Evolutionary conservation across 1,140 invertebrate genomes (phyloP), one percentile per base, ranked within the genome.

Genomic region (Drosophila guanche): DNA sequence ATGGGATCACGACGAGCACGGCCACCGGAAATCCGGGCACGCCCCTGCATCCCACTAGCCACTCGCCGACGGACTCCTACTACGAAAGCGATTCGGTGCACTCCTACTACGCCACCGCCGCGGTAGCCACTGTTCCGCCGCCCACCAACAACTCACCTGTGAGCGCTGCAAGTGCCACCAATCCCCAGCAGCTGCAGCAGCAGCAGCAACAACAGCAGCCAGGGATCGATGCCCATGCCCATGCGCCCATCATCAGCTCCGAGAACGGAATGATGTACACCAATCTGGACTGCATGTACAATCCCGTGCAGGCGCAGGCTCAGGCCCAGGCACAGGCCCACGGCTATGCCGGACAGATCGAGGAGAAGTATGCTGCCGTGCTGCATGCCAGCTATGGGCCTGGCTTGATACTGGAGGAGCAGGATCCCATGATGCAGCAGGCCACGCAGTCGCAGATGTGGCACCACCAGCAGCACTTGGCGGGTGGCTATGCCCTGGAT

Each of bases 211-310:
- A 80, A 20, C 77, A 80, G 43, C 56, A 56, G 92, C 56, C 53
- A 16, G 42, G 46, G 4, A 45, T 76, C 52, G 63, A 70, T n/a
- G 89, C 91, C 51, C 91, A 92, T 3, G 91, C 92, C 10, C 33
- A 37, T 37, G 66, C 50, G 2, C 92, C 93, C 7, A 96, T 97
- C 16, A 97, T 97, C 50, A 96, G 95, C 75, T 95, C 96, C 0
- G 95, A 96, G 74, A 96, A 96, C 58, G 96, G 97, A 0, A 92
- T 97, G 43, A 97, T 96, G 89, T 98, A 98, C 90, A 98, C 97
- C 0, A 98, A 98, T 91, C 91, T 98, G 78, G 97, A 98, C 92
- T 97, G 96, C 75, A 73, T 90, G 23, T 91, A 91, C 52, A 37
- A 37, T 12, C 33, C 33, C 3, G 33, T 37, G 33, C 33, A 37